These are phyloP conservation scores for Hypomecis atomaria DNA, from an alignment of 2,888 invertebrate genomes.

Conservation along the genomic window DNA sequence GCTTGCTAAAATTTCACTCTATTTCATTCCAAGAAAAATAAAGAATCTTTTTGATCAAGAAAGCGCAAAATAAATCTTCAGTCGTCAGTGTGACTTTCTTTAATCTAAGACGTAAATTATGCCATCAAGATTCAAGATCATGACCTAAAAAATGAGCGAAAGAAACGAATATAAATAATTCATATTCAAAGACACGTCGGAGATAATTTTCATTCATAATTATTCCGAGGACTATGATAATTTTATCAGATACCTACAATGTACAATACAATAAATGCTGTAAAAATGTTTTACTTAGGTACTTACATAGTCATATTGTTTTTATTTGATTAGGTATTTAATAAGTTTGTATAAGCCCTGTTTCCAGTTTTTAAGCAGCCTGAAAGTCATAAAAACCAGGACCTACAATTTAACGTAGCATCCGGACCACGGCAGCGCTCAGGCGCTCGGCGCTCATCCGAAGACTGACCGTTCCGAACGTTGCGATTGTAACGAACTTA, in stretches of 20 bases:
- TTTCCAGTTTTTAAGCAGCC: too few species aligned
- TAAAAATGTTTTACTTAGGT: background rate
- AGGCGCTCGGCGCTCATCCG: too few species aligned
- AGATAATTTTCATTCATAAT: conserved; percentile 10
- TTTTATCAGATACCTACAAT: background rate
- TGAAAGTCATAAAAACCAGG: too few species aligned
- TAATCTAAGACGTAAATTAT: conserved; percentile 8
- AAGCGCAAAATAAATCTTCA: background rate
- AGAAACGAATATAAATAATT: conserved; percentile 5
- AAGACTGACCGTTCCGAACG: too few species aligned
- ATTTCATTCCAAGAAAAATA: background rate
- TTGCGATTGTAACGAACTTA: too few species aligned
- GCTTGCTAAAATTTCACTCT: too few species aligned
- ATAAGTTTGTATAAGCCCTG: too few species aligned
- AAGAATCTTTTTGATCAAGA: background rate
- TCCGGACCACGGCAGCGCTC: too few species aligned
- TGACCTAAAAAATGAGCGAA: conserved; percentile 9
- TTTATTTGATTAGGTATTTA: too few species aligned
- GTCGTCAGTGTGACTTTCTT: background rate
- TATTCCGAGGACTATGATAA: conserved; percentile 5
- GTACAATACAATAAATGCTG: background rate
- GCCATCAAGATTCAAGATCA: conserved; percentile 5
- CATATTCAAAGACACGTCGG: conserved; percentile 9
- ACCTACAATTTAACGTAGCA: too few species aligned
- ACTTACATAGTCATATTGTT: too few species aligned